phyloP scores from a whole-genome alignment of 2,113 vertebrate genomes.

The Pampusana beccarii region DNA sequence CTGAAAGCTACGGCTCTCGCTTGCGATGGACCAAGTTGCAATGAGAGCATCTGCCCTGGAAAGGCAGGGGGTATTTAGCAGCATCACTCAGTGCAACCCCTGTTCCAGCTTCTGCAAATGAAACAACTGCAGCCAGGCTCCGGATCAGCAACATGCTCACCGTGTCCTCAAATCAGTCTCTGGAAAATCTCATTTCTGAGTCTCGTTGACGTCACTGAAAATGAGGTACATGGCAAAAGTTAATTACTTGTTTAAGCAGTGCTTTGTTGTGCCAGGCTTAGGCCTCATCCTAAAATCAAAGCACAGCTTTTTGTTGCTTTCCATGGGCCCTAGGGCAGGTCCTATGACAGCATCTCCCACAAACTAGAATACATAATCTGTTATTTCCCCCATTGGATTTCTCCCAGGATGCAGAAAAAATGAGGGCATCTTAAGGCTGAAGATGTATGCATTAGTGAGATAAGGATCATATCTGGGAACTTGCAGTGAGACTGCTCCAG shows the following conservation, averaged over 20 bases:
- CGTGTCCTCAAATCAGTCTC: not conserved
- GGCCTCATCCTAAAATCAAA: not conserved
- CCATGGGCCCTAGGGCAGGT: not conserved
- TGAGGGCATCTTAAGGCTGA: not conserved
- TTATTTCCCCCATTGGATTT: not conserved
- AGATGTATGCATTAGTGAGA: not conserved
- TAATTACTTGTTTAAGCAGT: not conserved
- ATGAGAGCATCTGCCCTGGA: not conserved
- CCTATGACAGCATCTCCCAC: not conserved
- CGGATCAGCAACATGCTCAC: not conserved
- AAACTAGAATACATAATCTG: not conserved
- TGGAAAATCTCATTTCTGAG: not conserved
- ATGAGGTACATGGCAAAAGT: not conserved
- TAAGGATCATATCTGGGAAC: not conserved
- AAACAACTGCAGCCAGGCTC: not conserved
- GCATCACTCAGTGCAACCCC: not conserved
- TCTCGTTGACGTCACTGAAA: not conserved
- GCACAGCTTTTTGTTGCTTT: not conserved
- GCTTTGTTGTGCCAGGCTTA: not conserved
- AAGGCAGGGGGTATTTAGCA: not conserved
- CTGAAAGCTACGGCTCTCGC: not conserved
- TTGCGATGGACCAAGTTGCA: accelerated
- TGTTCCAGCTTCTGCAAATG: not conserved
- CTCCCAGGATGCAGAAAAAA: not conserved
- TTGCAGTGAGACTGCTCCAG: not conserved